A percentile compares a stretch with the other conserved stretches of the same genome.
Evolutionary conservation across 2,888 invertebrate species (phyloP).

Genomic region (Pollenia labialis): DNA sequence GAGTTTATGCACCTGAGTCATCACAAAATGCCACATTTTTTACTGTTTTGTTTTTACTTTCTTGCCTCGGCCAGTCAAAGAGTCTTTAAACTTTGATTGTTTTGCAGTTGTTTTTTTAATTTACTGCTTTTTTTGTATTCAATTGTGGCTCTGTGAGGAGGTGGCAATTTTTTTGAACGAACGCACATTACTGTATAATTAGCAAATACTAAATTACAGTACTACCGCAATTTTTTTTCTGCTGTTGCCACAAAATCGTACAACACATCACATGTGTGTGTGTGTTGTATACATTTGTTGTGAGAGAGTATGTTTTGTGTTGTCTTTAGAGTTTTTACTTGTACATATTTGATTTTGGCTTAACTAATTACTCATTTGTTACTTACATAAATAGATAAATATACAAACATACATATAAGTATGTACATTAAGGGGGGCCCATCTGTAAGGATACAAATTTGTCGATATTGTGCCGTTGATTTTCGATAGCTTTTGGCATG

Average conservation of each 20-base stretch:
- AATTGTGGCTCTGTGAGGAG: conserved; percentile 72
- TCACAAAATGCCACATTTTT: conserved; percentile 48
- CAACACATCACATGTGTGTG: conserved; percentile 5
- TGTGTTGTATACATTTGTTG: background rate
- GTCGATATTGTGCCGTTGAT: too few relatives aligned
- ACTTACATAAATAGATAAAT: conserved; percentile 15
- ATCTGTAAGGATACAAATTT: too few relatives aligned
- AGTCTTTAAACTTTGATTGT: conserved; percentile 29
- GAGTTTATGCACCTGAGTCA: conserved; percentile 56
- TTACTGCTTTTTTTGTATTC: conserved; percentile 1
- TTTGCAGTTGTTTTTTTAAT: conserved; percentile 3
- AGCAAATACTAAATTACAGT: conserved; percentile 80
- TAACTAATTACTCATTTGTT: conserved; percentile 71
- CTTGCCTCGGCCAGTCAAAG: conserved; percentile 33
- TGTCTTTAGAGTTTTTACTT: conserved; percentile 26
- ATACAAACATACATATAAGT: background rate
- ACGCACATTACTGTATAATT: conserved; percentile 80
- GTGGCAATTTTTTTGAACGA: conserved; percentile 79
- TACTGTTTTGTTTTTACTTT: conserved; percentile 44
- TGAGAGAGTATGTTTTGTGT: conserved; percentile 22
- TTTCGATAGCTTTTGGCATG: too few relatives aligned
- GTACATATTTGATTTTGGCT: conserved; percentile 57
- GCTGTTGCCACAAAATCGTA: conserved; percentile 38
- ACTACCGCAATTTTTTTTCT: conserved; percentile 65
- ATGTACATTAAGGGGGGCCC: too few relatives aligned